Conservation (phyloP, 2,113 vertebrate genomes). For the Hystrix brachyura region DNA sequence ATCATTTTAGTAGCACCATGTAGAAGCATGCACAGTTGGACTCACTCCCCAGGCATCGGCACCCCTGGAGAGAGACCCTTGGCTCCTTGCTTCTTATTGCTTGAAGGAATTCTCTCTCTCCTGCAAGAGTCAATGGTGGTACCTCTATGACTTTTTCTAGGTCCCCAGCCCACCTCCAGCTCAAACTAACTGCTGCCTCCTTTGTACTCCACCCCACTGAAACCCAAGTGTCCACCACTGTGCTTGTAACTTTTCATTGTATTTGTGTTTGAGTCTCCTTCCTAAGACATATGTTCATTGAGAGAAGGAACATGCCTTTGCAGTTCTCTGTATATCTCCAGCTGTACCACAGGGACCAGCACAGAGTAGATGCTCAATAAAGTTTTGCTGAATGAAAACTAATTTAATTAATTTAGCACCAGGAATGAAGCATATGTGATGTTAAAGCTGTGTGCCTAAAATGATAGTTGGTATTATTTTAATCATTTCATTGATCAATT, state of each 20-base stretch:
- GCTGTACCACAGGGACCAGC: neutral
- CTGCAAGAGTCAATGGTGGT: neutral
- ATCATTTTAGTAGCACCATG: neutral
- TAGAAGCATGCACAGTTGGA: neutral
- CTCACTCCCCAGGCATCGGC: neutral
- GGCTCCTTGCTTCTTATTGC: neutral
- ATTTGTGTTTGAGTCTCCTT: neutral
- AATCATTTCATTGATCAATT: neutral
- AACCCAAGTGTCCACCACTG: neutral
- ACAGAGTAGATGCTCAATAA: neutral
- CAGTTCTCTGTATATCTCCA: neutral
- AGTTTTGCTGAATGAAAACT: slow-evolving; percentile 19
- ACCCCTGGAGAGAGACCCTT: neutral
- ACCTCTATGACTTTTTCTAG: neutral
- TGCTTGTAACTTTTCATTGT: neutral
- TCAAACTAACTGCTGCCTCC: neutral
- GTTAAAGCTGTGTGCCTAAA: neutral
- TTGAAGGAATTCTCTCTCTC: neutral
- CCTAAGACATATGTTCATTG: neutral
- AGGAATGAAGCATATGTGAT: slow-evolving; percentile 14
- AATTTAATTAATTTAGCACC: neutral
- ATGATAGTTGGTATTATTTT: neutral
- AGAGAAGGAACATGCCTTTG: neutral
- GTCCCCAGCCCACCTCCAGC: neutral
- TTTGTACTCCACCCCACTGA: neutral